Base-by-base conservation (phyloP, 1,140 invertebrate genomes). In the Ylistrum balloti region DNA sequence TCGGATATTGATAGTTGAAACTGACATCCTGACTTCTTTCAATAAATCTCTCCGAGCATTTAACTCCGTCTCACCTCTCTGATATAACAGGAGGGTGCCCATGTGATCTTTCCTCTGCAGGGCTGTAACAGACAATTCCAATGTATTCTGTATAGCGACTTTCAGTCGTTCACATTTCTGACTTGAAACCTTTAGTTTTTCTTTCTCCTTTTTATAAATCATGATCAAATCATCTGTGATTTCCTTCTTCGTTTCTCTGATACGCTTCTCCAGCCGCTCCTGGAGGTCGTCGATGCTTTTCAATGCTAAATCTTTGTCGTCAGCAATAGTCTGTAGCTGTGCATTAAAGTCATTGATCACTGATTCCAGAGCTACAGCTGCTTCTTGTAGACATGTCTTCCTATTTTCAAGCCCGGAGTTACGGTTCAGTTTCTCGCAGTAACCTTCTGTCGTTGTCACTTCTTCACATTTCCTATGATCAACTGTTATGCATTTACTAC, bases 401-500 rank as follows among this genome's bases (percentile, higher is more conserved):
- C 41, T 45, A 1, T 45, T 17, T 17, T 45, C 41, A 15, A 45
- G 41, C 20, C 20, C 0, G 41, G 41, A 45, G 41, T 17, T 17
- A 45, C 9, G 10, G 17, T 45, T 45, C 17, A 45, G 17, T 45
- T 45, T 45, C 41, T 45, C 41, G 17, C 41, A 45, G 41, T 45
- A 45, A 13, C 89, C 90, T 35, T 89, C 32, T 0, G 87, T 86
- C 13, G 90, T 86, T 34, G 86, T 28, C 15, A 91, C 90, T 10
- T 86, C 85, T 33, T 88, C 45, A 35, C 88, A 91, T 41, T 89
- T 85, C 20, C 88, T 86, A 41, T 91, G 90, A n/a, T 87, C 28
- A 13, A 85, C 11, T 20, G 85, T 91, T 33, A 88, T 33, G 32
- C 90, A 91, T 20, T 86, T 86, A 22, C 32, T 86, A 33, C 90